Percentiles rank a stretch among this genome's conserved stretches.
Evolutionary conservation across 2,888 invertebrate species (phyloP).

Genomic region (Drosophila testacea): DNA sequence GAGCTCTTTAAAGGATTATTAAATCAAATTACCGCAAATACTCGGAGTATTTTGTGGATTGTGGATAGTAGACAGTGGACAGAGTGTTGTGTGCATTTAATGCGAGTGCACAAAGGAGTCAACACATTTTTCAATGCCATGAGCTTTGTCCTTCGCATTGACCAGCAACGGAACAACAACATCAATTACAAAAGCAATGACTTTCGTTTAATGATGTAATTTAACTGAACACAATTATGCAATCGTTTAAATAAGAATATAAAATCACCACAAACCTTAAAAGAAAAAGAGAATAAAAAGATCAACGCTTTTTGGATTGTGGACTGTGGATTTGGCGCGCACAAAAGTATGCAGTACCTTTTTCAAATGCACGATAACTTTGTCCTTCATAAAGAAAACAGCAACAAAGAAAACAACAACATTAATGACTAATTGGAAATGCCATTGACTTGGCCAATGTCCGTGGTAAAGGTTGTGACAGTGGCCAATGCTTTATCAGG

Average conservation of each 20-base stretch:
- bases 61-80: neutral
- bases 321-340: slow-evolving; percentile 18
- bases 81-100: neutral
- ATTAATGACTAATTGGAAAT: slow-evolving; percentile 47
- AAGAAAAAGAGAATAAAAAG: neutral
- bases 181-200: neutral
- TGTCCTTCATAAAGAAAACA: slow-evolving; percentile 33
- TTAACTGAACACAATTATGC: slow-evolving; percentile 26
- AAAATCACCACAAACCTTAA: neutral
- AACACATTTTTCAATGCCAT: slow-evolving; percentile 21
- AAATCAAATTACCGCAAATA: slow-evolving; percentile 14
- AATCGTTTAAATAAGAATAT: slow-evolving; percentile 10
- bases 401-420: slow-evolving; percentile 19
- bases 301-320: slow-evolving; percentile 4
- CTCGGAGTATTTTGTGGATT: neutral
- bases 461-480: slow-evolving; percentile 33
- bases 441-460: slow-evolving; percentile 57
- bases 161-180: neutral
- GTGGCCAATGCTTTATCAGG: slow-evolving; percentile 63
- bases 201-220: slow-evolving; percentile 3
- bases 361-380: slow-evolving; percentile 10
- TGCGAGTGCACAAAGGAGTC: slow-evolving; percentile 16
- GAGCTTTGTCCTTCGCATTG: slow-evolving; percentile 6
- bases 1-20: slow-evolving; percentile 20
- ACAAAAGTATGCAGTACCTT: slow-evolving; percentile 33